phyloP scores from a whole-genome alignment of 1,140 invertebrate genomes.

The Philotrypesis tridentata region DNA sequence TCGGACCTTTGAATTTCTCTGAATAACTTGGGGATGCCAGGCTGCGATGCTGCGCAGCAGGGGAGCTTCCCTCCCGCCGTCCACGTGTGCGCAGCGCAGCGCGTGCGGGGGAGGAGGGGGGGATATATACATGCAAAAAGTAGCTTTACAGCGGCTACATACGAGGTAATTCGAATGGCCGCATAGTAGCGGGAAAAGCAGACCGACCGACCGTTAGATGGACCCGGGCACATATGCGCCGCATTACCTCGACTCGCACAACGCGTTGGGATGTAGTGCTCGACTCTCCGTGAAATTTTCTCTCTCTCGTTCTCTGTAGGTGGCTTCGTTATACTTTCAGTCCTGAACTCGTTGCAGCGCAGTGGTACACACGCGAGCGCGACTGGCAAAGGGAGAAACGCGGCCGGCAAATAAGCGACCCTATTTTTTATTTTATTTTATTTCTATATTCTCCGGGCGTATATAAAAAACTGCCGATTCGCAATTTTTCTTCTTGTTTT shows the following conservation, averaged over 20 bases:
- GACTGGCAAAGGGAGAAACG: not conserved
- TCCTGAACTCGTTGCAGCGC: not conserved
- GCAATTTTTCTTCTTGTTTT: not conserved
- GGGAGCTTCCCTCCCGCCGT: not conserved
- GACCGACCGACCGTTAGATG: not conserved
- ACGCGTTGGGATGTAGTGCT: too few species aligned
- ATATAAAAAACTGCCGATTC: not conserved
- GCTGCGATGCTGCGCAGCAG: not conserved
- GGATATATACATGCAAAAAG: not conserved
- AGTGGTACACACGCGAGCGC: too few species aligned
- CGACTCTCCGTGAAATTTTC: not conserved
- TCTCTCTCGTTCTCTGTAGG: not conserved
- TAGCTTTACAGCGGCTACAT: not conserved
- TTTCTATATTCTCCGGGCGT: too few species aligned
- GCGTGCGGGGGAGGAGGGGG: too few species aligned
- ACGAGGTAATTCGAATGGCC: too few species aligned
- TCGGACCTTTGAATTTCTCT: not conserved
- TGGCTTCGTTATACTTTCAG: not conserved
- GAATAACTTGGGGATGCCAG: not conserved
- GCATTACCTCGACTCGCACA: too few species aligned
- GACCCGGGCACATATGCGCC: not conserved
- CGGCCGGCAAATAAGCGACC: not conserved
- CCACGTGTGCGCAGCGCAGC: not conserved
- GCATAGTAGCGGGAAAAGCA: too few species aligned
- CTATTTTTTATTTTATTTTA: not conserved